A percentile compares a stretch with the other conserved stretches of the same genome.
These are phyloP conservation scores for Arge pagana DNA, from an alignment of 2,888 invertebrate species.

Conservation along the genomic window DNA sequence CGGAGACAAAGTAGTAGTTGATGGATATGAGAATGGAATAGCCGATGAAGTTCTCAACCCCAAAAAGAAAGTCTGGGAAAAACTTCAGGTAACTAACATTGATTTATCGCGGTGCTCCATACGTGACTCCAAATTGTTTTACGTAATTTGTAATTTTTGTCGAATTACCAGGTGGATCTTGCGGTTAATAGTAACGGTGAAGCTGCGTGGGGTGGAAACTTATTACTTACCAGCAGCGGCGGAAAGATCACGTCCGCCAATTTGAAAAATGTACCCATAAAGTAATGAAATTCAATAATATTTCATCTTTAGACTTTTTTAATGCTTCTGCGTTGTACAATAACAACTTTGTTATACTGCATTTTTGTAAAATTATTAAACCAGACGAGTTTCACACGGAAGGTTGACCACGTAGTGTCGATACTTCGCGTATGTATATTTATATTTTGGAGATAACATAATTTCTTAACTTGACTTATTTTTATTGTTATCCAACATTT, in stretches of 20 bases:
- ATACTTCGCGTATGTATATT: no score
- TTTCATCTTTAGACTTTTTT: neutral
- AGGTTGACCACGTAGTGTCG: no score
- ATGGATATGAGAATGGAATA: slow-evolving; percentile 76
- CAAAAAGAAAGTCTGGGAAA: slow-evolving; percentile 96
- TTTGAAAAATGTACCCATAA: slow-evolving; percentile 82
- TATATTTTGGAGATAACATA: no score
- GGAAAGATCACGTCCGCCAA: slow-evolving; percentile 75
- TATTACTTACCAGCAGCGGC: slow-evolving; percentile 73
- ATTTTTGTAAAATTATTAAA: no score
- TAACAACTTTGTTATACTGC: no score
- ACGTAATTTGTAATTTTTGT: slow-evolving; percentile 19
- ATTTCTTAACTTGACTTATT: no score
- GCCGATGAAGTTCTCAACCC: slow-evolving; percentile 90
- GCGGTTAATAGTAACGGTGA: slow-evolving; percentile 72
- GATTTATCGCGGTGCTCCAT: no score
- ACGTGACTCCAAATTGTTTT: slow-evolving; percentile 1
- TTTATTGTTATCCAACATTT: no score
- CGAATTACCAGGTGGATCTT: slow-evolving; percentile 63
- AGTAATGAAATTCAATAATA: no score
- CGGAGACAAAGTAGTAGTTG: slow-evolving; percentile 83
- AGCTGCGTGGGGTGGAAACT: slow-evolving; percentile 87
- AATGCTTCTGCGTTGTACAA: no score
- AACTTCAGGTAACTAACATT: slow-evolving; percentile 68
- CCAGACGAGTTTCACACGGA: no score